Evolutionary conservation across 2,113 vertebrate genomes (phyloP), one percentile per base, ranked within the genome.

Genomic region (Turdus rufiventris): DNA sequence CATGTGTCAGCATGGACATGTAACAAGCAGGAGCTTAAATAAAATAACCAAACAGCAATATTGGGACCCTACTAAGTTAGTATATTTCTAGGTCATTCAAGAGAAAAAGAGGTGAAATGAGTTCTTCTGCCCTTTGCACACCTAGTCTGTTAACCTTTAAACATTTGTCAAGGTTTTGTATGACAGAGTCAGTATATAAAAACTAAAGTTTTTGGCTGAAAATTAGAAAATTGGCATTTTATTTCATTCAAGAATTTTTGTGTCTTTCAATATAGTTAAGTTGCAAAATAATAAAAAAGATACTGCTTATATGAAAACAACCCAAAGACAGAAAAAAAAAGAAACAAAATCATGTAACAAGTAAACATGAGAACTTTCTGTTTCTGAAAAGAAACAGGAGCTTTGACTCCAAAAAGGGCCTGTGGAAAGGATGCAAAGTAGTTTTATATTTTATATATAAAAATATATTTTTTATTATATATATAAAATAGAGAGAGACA

Each of bases 1-100:
- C 3, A 1, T 54, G 21, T 28, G 74, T 33, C 36, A 74, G 58
- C 11, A 42, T 61, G 40, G 2, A 15, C 0, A 3, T 1, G 1
- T 25, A 40, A 18, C 0, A 3, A 78, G 8, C 4, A 29, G 31
- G 42, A 90, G 6, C 15, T 88, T 62, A 70, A 81, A 87, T 38
- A 38, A 86, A 88, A 61, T n/a, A 40, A 53, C 14, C 36, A 43
- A 48, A 26, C 15, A 58, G 9, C 18, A 34, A 7, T 51, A 54
- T 8, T 16, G 12, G 36, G 36, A 62, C 40, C 21, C 83, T 40
- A 42, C 6, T 36, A 26, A 67, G 28, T n/a, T 31, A 53, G 11
- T 51, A 28, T 40, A 73, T 56, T 62, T 87, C 12, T 18, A n/a
- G 19, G 17, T 71, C 23, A 63, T 25, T 33, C 12, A 40, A 68